Evolutionary conservation across 2,888 invertebrate species (phyloP).

Genomic region (Aphelenchoides bicaudatus): DNA sequence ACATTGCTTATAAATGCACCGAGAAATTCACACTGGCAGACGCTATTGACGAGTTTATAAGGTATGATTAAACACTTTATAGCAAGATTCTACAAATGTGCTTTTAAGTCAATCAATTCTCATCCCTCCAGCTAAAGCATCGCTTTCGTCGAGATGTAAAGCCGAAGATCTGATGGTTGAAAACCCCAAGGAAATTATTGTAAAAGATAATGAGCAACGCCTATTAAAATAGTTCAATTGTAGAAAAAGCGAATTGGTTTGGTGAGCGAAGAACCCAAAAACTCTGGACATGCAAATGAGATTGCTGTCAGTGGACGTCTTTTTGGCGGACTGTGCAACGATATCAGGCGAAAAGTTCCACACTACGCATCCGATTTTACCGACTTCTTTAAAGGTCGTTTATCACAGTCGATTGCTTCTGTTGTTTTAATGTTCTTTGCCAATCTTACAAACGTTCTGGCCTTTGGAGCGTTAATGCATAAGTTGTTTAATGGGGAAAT

Average conservation of each 20-base stretch:
- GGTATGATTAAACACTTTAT: neutral
- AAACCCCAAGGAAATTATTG: too few relatives aligned
- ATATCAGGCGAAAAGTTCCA: conserved; percentile 51
- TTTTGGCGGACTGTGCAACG: conserved; percentile 63
- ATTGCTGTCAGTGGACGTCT: conserved; percentile 64
- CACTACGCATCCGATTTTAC: conserved; percentile 61
- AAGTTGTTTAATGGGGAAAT: conserved; percentile 62
- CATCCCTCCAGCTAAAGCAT: too few relatives aligned
- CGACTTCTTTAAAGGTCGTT: conserved; percentile 59
- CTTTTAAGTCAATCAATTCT: too few relatives aligned
- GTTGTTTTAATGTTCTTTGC: conserved; percentile 62
- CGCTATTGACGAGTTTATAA: conserved; percentile 38
- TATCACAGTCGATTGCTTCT: conserved; percentile 62
- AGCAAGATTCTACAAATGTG: too few relatives aligned
- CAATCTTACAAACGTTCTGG: conserved; percentile 62
- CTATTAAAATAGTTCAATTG: neutral
- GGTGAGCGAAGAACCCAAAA: neutral
- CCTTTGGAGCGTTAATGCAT: conserved; percentile 63
- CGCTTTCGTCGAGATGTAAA: too few relatives aligned
- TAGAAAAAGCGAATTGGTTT: neutral
- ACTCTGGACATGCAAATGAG: conserved; percentile 66
- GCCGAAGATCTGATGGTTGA: too few relatives aligned
- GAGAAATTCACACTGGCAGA: conserved; percentile 39
- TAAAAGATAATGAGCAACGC: too few relatives aligned
- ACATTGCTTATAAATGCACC: conserved; percentile 35